Percentiles rank a stretch among this genome's conserved stretches.
Conservation (phyloP, 2,113 vertebrate species). For the Phodopus roborovskii region DNA sequence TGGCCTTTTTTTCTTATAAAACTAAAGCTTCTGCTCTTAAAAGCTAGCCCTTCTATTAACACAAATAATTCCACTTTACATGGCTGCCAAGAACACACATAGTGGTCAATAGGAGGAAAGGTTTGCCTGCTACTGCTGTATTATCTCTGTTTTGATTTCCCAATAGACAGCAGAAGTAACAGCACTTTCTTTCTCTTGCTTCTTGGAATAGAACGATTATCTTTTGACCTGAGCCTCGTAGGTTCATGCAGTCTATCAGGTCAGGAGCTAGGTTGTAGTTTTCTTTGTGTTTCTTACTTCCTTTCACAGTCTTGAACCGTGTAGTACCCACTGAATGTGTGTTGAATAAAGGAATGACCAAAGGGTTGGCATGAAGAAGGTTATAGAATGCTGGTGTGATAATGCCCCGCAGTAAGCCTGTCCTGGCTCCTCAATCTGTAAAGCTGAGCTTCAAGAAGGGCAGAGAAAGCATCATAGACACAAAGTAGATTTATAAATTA, state of each 20-base stretch:
- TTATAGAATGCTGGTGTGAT: background rate
- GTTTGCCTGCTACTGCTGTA: background rate
- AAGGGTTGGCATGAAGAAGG: background rate
- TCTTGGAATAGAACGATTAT: background rate
- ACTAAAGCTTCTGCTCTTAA: background rate
- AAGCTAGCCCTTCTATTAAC: background rate
- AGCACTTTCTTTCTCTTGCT: background rate
- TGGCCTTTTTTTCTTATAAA: background rate
- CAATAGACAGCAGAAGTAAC: background rate
- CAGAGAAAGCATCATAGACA: background rate
- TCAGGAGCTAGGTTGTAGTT: background rate
- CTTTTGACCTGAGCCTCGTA: background rate
- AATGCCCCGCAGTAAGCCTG: background rate
- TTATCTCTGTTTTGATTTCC: background rate
- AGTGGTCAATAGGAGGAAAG: background rate
- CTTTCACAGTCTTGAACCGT: background rate
- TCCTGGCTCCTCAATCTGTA: background rate
- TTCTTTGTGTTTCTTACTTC: background rate
- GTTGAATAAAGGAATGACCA: background rate
- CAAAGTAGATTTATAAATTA: background rate
- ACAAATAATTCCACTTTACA: background rate
- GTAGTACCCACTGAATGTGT: background rate
- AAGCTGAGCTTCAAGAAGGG: background rate
- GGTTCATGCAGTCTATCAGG: background rate
- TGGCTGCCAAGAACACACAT: background rate